A percentile compares a stretch with the other conserved stretches of the same genome.
Evolutionary conservation across 2,888 invertebrate species (phyloP).

Genomic region (Dyspetes luteomarginatus): DNA sequence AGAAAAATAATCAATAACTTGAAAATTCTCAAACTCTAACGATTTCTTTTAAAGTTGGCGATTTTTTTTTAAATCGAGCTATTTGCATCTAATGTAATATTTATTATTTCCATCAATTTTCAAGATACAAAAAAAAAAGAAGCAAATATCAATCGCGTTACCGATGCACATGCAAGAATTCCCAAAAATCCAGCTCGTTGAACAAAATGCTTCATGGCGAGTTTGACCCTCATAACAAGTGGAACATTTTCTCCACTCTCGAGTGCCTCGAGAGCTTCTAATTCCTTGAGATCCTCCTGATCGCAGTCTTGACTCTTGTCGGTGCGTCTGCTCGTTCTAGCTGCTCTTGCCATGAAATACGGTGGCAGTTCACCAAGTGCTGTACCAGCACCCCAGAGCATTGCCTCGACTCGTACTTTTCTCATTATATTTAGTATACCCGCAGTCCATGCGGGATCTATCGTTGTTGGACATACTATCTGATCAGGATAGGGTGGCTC

Average conservation of each 20-base stretch:
- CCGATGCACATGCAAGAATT: conserved; percentile 97
- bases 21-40: background rate
- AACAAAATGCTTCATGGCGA: conserved; percentile 94
- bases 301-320: conserved; percentile 85
- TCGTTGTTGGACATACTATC: conserved; percentile 95
- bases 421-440: conserved; percentile 97
- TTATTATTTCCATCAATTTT: no score
- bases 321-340: conserved; percentile 85
- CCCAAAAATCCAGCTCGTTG: conserved; percentile 98
- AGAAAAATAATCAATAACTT: no score
- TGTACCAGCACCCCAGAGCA: conserved; percentile 99
- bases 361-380: conserved; percentile 99
- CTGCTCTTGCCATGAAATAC: conserved; percentile 99
- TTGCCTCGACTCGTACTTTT: conserved; percentile 97
- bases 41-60: no score
- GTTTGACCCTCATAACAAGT: conserved; percentile 90
- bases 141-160: conserved; percentile 80
- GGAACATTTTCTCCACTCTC: conserved; percentile 86
- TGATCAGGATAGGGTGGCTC: conserved; percentile 99
- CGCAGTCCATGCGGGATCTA: conserved; percentile 87
- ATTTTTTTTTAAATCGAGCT: no score
- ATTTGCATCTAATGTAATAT: no score
- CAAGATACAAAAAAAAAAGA: conserved; percentile 32
- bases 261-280: conserved; percentile 89
- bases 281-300: conserved; percentile 89